phyloP scores from a whole-genome alignment of 2,113 vertebrate genomes.

The human (Homo sapiens) region DNA sequence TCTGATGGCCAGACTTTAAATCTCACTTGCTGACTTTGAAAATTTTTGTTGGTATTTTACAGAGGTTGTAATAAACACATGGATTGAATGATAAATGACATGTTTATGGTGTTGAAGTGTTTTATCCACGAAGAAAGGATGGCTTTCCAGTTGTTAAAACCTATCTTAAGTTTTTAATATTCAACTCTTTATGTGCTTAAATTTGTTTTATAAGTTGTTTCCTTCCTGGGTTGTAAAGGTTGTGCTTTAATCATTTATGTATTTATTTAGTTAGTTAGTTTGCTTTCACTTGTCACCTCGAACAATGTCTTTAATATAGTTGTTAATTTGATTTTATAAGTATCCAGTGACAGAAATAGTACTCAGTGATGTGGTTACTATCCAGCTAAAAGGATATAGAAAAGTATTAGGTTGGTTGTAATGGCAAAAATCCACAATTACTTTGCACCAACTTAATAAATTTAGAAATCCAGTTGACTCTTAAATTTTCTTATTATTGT shows the following conservation, averaged over 20 bases:
- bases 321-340: not conserved
- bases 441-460: not conserved
- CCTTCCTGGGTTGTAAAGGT: not conserved
- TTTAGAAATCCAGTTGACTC: not conserved
- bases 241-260: not conserved
- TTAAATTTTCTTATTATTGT: not conserved
- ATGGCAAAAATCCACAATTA: no score
- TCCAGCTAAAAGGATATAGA: not conserved
- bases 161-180: not conserved
- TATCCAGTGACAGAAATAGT: not conserved
- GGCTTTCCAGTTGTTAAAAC: not conserved
- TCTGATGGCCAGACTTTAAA: not conserved
- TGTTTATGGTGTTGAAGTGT: not conserved
- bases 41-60: not conserved
- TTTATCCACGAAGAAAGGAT: not conserved
- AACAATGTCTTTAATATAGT: not conserved
- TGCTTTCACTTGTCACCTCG: not conserved
- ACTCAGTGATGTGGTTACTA: not conserved
- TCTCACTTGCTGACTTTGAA: not conserved
- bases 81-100: not conserved
- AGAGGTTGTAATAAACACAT: not conserved
- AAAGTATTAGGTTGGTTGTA: not conserved
- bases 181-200: not conserved
- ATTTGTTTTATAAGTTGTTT: not conserved
- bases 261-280: not conserved